Evolutionary conservation across 2,797 vertebrate species (phyloP), one percentile per base, ranked within the genome.

Genomic region (Paratrypauchen microcephalus): DNA sequence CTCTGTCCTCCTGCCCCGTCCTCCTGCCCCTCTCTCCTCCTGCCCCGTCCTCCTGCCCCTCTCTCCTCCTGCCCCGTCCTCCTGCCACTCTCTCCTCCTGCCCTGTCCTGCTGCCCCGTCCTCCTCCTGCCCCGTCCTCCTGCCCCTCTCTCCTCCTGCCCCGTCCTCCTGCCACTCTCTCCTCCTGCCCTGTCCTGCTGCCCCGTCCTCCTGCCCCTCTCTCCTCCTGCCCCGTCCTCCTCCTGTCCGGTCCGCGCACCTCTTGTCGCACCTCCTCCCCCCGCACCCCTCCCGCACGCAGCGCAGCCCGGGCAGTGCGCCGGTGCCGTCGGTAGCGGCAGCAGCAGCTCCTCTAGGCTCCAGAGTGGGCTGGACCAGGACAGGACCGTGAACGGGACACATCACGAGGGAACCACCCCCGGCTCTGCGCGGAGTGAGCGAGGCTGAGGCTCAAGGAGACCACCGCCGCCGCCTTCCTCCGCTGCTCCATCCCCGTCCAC

Each of bases 381-480:
- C 24, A 50, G 69, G 47, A 56, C 71, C 58, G 78, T 57, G 63
- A 57, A 56, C 54, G 60, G 60, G 73, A 77, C 72, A 61, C 65
- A 24, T 56, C 45, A 56, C 6, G 48, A 61, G 30, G 76, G 69
- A 56, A 66, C 66, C 63, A 78, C 58, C 71, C 60, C 47, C 48
- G 39, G 39, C 39, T 72, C 18, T 18, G 36, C 19, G 59, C 41
- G 60, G 60, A 23, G 60, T 41, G 61, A 45, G 36, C 21, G 65
- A 58, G 70, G 66, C 71, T 69, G 75, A 84, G 72, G 72, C 74
- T 58, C 15, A 70, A 69, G 68, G 71, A 71, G 79, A 87, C 24
- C 58, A 30, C 59, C 58, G 64, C 64, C 41, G 69, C 65, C 23
- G 23, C 63, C n/a, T 16, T 21, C 50, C 16, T 9, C 41, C 24